These are phyloP conservation scores for Malurus melanocephalus DNA, from an alignment of 2,113 vertebrate species.

Conservation along the genomic window DNA sequence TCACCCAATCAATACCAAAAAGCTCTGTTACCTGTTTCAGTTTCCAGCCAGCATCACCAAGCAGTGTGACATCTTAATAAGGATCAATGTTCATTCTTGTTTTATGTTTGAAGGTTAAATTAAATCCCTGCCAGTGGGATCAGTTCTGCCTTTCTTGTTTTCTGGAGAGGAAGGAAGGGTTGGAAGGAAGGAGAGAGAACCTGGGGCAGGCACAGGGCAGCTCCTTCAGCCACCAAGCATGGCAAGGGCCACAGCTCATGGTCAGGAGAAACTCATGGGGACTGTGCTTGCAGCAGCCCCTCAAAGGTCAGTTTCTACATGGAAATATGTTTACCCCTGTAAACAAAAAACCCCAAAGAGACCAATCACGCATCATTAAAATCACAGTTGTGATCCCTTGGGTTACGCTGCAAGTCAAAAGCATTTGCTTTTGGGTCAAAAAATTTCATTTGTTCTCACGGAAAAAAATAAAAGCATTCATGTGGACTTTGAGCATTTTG, in stretches of 20 bases:
- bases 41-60: background rate
- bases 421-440: background rate
- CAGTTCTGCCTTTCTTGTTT: background rate
- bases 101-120: background rate
- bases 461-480: background rate
- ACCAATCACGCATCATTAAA: slow-evolving; percentile 6
- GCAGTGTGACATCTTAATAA: background rate
- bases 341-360: background rate
- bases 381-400: background rate
- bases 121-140: background rate
- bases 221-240: fast-evolving
- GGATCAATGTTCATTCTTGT: background rate
- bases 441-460: background rate
- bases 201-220: fast-evolving
- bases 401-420: background rate
- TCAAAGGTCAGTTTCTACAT: background rate
- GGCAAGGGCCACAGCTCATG: background rate
- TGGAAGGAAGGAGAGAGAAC: background rate
- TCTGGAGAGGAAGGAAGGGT: background rate
- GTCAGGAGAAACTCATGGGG: background rate
- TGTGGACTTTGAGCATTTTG: background rate
- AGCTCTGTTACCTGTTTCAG: background rate
- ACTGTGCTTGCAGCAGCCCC: background rate
- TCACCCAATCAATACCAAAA: background rate
- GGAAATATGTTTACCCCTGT: background rate